A percentile compares a stretch with the other conserved stretches of the same genome.
phyloP scores from a whole-genome alignment of 2,888 invertebrate genomes.

The Flexamia atlantica region DNA sequence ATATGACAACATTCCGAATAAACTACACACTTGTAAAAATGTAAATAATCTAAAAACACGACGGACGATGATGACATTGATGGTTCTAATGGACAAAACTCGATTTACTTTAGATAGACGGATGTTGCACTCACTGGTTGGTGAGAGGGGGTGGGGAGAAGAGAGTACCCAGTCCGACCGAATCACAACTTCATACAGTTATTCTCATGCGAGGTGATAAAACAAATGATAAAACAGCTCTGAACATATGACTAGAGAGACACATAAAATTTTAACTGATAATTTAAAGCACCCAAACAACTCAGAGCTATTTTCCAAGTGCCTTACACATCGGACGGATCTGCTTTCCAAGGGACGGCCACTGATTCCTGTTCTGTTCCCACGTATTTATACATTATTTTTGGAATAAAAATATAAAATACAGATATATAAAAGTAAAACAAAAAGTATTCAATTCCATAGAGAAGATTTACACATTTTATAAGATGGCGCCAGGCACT shows the following conservation, averaged over 20 bases:
- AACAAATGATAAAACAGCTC: slow-evolving; percentile 48
- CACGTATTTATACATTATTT: background rate
- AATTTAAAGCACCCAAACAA: slow-evolving; percentile 48
- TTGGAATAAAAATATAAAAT: background rate
- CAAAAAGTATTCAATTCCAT: background rate
- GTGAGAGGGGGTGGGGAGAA: background rate
- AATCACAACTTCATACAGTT: background rate
- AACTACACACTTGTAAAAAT: slow-evolving; percentile 45
- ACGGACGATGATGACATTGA: slow-evolving; percentile 36
- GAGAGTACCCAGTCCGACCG: background rate
- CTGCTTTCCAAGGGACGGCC: slow-evolving; percentile 28
- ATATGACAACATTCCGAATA: slow-evolving; percentile 51
- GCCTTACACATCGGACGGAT: slow-evolving; percentile 45
- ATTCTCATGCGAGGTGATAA: slow-evolving; percentile 5
- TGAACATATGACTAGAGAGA: slow-evolving; percentile 48
- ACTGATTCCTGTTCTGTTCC: slow-evolving; percentile 9
- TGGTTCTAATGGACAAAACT: slow-evolving; percentile 39
- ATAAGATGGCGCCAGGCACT: background rate
- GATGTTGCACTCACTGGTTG: slow-evolving; percentile 20
- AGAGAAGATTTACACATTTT: background rate
- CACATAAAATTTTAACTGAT: slow-evolving; percentile 12
- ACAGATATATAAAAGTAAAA: background rate
- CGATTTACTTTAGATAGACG: slow-evolving; percentile 11
- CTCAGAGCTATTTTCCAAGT: slow-evolving; percentile 24
- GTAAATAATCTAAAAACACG: slow-evolving; percentile 31